Evolutionary conservation across 2,888 invertebrate species (phyloP).

Genomic region (Yponomeuta malinellus): DNA sequence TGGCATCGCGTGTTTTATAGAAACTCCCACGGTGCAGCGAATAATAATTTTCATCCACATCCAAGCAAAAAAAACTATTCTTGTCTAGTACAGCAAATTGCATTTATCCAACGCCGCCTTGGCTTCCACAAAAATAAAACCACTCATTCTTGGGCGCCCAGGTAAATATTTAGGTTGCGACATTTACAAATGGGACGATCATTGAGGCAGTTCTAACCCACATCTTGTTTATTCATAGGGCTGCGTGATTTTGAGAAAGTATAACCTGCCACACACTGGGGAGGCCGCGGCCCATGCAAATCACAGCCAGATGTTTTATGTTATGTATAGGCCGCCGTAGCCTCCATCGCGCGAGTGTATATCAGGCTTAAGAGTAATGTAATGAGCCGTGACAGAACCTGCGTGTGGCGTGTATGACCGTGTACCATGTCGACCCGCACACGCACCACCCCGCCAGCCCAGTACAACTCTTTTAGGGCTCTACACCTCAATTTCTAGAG

Average conservation of each 20-base stretch:
- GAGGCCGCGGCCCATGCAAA: no score
- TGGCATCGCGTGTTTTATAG: conserved; percentile 44
- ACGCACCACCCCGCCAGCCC: background rate
- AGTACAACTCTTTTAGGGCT: no score
- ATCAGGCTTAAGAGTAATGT: conserved; percentile 28
- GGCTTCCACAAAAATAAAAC: background rate
- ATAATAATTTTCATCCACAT: conserved; percentile 21
- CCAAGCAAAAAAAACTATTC: conserved; percentile 10
- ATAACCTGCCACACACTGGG: conserved; percentile 29
- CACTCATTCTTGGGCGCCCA: conserved; percentile 4
- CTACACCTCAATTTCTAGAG: no score
- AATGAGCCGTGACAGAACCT: conserved; percentile 64
- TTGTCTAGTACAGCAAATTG: conserved; percentile 13
- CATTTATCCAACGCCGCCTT: conserved; percentile 13
- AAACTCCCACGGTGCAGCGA: conserved; percentile 34
- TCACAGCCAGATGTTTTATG: no score
- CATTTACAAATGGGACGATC: conserved; percentile 21
- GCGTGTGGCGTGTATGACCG: conserved; percentile 37
- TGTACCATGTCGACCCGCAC: background rate
- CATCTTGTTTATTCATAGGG: conserved; percentile 50
- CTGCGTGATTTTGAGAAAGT: conserved; percentile 52
- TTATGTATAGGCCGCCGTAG: no score
- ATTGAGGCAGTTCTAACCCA: conserved; percentile 26
- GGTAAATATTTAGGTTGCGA: conserved; percentile 9
- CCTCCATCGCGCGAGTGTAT: no score